A percentile compares a stretch with the other conserved stretches of the same genome.
Conservation (phyloP, 2,797 vertebrate genomes). For the Ctenopoma multispine region DNA sequence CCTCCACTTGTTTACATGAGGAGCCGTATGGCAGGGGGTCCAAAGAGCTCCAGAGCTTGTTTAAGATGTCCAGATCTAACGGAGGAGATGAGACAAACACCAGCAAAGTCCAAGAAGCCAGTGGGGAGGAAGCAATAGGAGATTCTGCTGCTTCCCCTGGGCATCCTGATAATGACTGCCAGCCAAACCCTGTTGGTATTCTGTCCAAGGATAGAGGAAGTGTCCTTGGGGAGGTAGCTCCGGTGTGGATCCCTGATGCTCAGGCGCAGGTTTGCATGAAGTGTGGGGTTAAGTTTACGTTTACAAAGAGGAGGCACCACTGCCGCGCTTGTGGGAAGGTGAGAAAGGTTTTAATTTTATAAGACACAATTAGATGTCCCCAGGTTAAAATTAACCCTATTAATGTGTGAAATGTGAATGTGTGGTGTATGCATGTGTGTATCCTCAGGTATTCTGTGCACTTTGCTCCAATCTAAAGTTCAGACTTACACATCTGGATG, state of each 20-base stretch:
- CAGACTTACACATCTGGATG: constrained; percentile 94
- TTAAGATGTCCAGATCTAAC: constrained; percentile 10
- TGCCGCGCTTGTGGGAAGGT: constrained; percentile 99
- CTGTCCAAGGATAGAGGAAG: constrained; percentile 83
- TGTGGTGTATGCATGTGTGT: constrained; percentile 39
- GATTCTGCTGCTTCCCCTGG: constrained; percentile 31
- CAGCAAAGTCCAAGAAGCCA: constrained; percentile 81
- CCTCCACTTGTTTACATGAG: constrained; percentile 47
- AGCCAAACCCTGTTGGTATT: constrained; percentile 85
- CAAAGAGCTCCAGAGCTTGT: constrained; percentile 81
- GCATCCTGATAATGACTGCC: constrained; percentile 89
- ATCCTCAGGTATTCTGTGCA: constrained; percentile 93
- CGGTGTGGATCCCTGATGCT: constrained; percentile 96
- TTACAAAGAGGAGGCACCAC: constrained; percentile 97
- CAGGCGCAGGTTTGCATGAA: constrained; percentile 98
- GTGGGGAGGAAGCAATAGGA: constrained; percentile 67
- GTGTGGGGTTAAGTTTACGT: constrained; percentile 96
- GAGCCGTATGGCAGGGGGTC: constrained; percentile 70
- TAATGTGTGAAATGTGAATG: constrained; percentile 23
- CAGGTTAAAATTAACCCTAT: background rate
- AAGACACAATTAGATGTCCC: background rate
- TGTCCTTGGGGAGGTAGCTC: constrained; percentile 92
- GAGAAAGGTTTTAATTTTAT: constrained; percentile 55
- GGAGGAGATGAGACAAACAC: constrained; percentile 34
- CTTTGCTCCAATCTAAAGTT: constrained; percentile 96